Base-by-base conservation (phyloP, 2,888 invertebrate species). In the Ennomos quercinarius region DNA sequence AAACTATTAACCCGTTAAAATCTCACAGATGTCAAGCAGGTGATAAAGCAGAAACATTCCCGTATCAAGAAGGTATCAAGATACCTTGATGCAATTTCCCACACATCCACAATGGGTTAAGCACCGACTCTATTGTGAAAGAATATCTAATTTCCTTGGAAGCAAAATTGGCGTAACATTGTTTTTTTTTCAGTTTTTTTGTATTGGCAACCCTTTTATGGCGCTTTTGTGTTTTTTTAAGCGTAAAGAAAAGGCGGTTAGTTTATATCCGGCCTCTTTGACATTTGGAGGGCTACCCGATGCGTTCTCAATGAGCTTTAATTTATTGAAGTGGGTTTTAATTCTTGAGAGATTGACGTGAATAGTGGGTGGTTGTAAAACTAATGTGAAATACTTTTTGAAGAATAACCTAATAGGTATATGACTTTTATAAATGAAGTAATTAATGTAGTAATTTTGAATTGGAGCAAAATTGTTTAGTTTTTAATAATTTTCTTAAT, bases 191-290 rank as follows among this genome's bases (percentile, higher is more conserved):
- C 57, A 67, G 66, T 81, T 85, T 84, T n/a, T 85, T 84, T 83
- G 71, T 80, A 63, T 75, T 73, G 68, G 70, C 73, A 85, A 85
- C 87, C 87, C 85, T 84, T 89, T 84, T 79, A 72, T 83, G 84
- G 81, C 81, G 80, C 80, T 80, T 84, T 87, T 87, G 84, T 88
- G 70, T 77, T 81, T 81, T 80, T 83, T 78, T 70, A 71, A 81
- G 91, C 86, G 92, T 81, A 90, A 92, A 91, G 91, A 92, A 92
- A 89, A 91, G 92, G 92, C 92, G 92, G 91, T 90, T 86, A 89
- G 92, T 92, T 92, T 92, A 91, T 92, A 89, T 92, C 92, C 92
- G 91, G 90, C 71, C 67, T 80, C 78, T 82, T 87, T 89, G 87
- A 88, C 86, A 77, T 87, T 84, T 83, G 79, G 74, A 86, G 88